Conservation (phyloP, 2,797 vertebrate genomes). For the Arremon aurantiirostris region DNA sequence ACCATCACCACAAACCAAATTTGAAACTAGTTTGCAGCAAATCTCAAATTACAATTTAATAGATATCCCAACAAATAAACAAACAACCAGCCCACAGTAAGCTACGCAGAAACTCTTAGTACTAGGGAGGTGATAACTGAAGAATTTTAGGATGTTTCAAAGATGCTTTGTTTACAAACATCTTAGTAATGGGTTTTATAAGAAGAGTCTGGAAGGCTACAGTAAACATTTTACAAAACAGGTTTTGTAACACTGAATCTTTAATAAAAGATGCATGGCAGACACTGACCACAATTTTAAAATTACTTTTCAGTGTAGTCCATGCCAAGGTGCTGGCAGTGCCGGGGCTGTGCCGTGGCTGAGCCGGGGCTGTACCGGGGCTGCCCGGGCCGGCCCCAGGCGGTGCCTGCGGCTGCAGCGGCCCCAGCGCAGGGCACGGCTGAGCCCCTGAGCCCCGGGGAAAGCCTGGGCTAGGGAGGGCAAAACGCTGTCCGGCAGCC, state of each 20-base stretch:
- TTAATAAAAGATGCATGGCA: background rate
- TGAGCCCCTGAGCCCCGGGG: background rate
- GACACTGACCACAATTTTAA: background rate
- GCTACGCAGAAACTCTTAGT: background rate
- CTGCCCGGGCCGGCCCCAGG: rapidly evolving
- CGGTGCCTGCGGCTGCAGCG: background rate
- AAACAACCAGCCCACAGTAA: background rate
- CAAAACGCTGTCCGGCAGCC: background rate
- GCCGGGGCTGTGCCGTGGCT: no score
- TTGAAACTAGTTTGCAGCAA: background rate
- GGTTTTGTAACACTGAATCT: background rate
- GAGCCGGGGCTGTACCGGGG: rapidly evolving
- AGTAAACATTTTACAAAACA: background rate
- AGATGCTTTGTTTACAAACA: background rate
- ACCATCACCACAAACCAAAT: background rate
- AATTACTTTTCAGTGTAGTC: background rate
- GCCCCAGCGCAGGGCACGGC: background rate
- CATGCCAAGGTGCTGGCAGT: rapidly evolving
- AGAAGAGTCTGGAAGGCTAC: background rate
- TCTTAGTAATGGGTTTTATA: background rate
- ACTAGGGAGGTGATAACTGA: background rate
- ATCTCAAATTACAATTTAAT: background rate
- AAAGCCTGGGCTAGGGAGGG: background rate
- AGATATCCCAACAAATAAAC: background rate
- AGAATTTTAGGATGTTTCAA: background rate